Base-by-base conservation (phyloP, 1,140 invertebrate species). In the Anthonomus grandis region DNA sequence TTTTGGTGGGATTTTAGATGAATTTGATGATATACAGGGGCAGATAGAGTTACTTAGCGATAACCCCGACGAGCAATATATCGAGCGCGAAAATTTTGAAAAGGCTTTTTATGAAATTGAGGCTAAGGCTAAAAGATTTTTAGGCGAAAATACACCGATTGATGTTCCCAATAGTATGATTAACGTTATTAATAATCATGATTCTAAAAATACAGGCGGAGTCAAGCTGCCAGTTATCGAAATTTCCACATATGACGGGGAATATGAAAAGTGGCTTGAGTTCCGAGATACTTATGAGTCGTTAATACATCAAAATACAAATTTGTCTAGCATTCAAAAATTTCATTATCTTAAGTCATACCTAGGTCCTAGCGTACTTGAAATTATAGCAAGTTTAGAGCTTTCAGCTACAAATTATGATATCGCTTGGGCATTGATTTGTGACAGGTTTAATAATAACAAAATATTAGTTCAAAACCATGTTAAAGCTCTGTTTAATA, bases 391-490 rank as follows among this genome's bases (percentile, higher is more conserved):
- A 1, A 57, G 60, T 51, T 39, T 71, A 15, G 62, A 63, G 24
- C 59, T 64, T 21, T 56, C 64, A 0, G 57, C 56, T 2, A 22
- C 36, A 6, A 71, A 72, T 63, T 74, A 68, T 59, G n/a, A 45
- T 0, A 44, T 64, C 13, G 67, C 68, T 9, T 71, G 65, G 69
- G 49, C 61, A 5, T 36, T 65, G 8, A 25, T 74, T 4, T n/a
- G 51, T 12, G 50, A 66, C n/a, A 54, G 67, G 2, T 71, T 64
- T 37, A 51, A 69, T 31, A 70, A 70, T 24, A 54, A 49, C 15
- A 22, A 62, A 4, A 48, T 70, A 9, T 56, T 70, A 2, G 37
- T 67, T 6, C 53, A 68, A 15, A 64, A 62, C 41, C 62, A 66
- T 41, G 37, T 73, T 15, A 56, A 62, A n/a, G 46, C 60, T 22